phyloP scores from a whole-genome alignment of 2,113 vertebrate genomes.

The Myxocyprinus asiaticus region DNA sequence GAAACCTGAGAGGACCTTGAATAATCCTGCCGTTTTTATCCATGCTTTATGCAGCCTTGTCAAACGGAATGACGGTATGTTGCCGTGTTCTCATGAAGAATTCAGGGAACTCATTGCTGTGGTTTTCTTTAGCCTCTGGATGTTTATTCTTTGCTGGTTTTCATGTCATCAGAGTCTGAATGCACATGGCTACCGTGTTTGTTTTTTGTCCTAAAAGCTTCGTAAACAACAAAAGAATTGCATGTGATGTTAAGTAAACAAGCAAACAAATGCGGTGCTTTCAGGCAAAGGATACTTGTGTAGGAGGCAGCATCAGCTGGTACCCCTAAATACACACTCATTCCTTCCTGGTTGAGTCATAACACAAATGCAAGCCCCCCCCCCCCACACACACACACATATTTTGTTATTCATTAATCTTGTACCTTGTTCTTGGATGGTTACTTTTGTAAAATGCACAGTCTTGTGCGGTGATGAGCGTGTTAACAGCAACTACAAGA shows the following conservation, averaged over 20 bases:
- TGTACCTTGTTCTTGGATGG: too few relatives aligned
- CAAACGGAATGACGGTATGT: slow-evolving; percentile 19
- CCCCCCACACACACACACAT: too few relatives aligned
- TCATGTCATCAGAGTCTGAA: slow-evolving; percentile 1
- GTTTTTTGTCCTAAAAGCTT: slow-evolving; percentile 34
- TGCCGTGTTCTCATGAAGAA: slow-evolving; percentile 9
- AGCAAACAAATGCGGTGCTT: slow-evolving; percentile 5
- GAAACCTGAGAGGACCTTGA: slow-evolving; percentile 24
- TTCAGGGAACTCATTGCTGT: slow-evolving; percentile 10
- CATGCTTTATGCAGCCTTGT: slow-evolving; percentile 32
- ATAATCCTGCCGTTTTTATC: slow-evolving; percentile 15
- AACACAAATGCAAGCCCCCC: too few relatives aligned
- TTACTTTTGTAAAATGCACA: too few relatives aligned
- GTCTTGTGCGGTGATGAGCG: too few relatives aligned
- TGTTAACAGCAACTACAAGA: background rate
- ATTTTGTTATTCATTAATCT: too few relatives aligned
- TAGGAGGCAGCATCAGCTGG: background rate
- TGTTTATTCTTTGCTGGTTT: slow-evolving; percentile 24
- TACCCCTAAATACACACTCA: background rate
- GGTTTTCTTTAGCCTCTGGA: slow-evolving; percentile 12
- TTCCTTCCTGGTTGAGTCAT: slow-evolving; percentile 7
- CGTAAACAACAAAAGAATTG: slow-evolving; percentile 10
- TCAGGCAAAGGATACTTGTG: background rate
- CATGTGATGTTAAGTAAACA: background rate
- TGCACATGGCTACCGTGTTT: slow-evolving; percentile 1